Evolutionary conservation across 92 coral and sea anemone genomes (phyloP).

Genomic region (Palythoa caribaeorum): DNA sequence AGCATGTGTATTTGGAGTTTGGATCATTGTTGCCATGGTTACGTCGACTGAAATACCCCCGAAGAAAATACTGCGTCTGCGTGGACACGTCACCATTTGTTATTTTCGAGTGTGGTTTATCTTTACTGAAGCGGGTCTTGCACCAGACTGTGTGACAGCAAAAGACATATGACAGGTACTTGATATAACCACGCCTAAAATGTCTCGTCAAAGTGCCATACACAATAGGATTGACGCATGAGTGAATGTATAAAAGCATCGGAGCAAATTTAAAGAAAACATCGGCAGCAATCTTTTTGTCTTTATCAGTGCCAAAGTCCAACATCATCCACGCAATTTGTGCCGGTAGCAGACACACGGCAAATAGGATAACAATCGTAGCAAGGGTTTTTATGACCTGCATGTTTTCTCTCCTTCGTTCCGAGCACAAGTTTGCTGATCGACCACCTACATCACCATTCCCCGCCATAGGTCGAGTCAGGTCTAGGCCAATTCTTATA

Average conservation of each 20-base stretch:
- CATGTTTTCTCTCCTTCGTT: conserved; percentile 86
- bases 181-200: conserved; percentile 85
- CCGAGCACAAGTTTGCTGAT: conserved; percentile 57
- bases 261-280: conserved; percentile 76
- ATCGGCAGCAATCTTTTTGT: conserved; percentile 61
- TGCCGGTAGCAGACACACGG: conserved; percentile 92
- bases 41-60: not conserved
- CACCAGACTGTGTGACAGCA: conserved; percentile 62
- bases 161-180: conserved; percentile 69
- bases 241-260: conserved; percentile 84
- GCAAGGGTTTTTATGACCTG: conserved; percentile 95
- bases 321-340: conserved; percentile 93
- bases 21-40: not conserved
- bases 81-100: not conserved
- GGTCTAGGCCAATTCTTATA: conserved; percentile 88
- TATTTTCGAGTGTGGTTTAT: not conserved
- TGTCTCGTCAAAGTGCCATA: conserved; percentile 91
- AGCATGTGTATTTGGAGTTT: not conserved
- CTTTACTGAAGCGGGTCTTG: not conserved
- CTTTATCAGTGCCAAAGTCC: conserved; percentile 82
- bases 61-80: not conserved
- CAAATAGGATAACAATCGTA: conserved; percentile 87
- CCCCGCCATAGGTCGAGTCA: conserved; percentile 68
- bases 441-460: conserved; percentile 63
- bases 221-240: conserved; percentile 91